phyloP scores from a whole-genome alignment of 1,140 invertebrate species.

The Theocolax elegans region DNA sequence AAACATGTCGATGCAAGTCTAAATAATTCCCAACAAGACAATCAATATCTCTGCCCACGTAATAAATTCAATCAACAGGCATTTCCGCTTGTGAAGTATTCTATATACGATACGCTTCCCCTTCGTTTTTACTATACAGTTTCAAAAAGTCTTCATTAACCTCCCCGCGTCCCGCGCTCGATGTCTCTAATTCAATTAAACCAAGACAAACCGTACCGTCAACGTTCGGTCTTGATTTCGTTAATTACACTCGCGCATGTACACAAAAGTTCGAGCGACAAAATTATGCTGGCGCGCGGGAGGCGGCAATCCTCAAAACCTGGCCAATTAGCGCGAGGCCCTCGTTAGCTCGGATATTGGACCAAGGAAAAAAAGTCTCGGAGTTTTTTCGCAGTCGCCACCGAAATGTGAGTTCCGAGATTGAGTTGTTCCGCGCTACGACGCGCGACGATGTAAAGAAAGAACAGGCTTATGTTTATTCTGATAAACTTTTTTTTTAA shows the following conservation, averaged over 20 bases:
- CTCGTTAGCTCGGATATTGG: neutral
- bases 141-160: too few relatives aligned
- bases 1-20: too few relatives aligned
- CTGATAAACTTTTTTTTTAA: neutral
- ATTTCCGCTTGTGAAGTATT: too few relatives aligned
- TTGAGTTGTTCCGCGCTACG: constrained; percentile 21
- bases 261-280: neutral
- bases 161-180: too few relatives aligned
- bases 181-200: constrained; percentile 34
- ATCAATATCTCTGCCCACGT: too few relatives aligned
- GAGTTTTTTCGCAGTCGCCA: neutral
- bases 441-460: neutral
- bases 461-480: neutral
- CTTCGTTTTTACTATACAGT: too few relatives aligned
- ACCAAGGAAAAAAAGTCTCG: neutral
- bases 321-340: constrained; percentile 11
- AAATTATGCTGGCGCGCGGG: constrained; percentile 26
- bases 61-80: too few relatives aligned
- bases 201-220: neutral
- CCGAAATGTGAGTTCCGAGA: constrained; percentile 24
- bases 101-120: too few relatives aligned
- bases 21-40: too few relatives aligned
- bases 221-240: too few relatives aligned
- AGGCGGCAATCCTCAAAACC: neutral
- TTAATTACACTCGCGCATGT: too few relatives aligned